Evolutionary conservation across 2,888 invertebrate genomes (phyloP).

Genomic region (Himalopsyche anomala): DNA sequence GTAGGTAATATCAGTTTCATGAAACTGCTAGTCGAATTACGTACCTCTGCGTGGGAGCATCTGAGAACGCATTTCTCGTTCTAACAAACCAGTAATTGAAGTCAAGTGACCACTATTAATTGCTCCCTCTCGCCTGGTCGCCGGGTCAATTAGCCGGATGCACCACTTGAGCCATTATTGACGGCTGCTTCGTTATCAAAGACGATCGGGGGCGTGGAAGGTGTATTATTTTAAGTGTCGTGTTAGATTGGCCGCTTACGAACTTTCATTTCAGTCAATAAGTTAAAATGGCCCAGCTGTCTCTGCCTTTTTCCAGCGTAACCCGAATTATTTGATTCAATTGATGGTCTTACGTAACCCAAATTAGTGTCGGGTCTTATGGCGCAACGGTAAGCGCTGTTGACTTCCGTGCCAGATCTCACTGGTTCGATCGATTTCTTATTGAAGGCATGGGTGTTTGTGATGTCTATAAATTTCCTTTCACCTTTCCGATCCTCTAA

Average conservation of each 20-base stretch:
- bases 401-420: too few species aligned
- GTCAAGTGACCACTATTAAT: conserved; percentile 59
- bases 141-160: conserved; percentile 62
- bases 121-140: conserved; percentile 47
- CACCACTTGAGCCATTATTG: conserved; percentile 56
- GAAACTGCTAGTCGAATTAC: not conserved
- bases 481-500: too few species aligned
- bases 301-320: too few species aligned
- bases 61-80: conserved; percentile 28
- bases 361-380: too few species aligned
- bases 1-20: too few species aligned
- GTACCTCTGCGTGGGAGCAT: not conserved
- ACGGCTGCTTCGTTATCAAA: conserved; percentile 32
- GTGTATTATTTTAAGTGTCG: not conserved
- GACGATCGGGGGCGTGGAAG: not conserved
- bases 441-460: too few species aligned
- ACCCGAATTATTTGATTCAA: too few species aligned
- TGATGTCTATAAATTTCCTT: too few species aligned
- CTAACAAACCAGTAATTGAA: conserved; percentile 53
- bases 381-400: too few species aligned
- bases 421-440: too few species aligned
- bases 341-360: too few species aligned
- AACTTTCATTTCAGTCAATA: not conserved
- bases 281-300: too few species aligned
- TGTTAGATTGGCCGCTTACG: not conserved